phyloP scores from a whole-genome alignment of 2,113 vertebrate species.

The Pycnonotus jocosus region DNA sequence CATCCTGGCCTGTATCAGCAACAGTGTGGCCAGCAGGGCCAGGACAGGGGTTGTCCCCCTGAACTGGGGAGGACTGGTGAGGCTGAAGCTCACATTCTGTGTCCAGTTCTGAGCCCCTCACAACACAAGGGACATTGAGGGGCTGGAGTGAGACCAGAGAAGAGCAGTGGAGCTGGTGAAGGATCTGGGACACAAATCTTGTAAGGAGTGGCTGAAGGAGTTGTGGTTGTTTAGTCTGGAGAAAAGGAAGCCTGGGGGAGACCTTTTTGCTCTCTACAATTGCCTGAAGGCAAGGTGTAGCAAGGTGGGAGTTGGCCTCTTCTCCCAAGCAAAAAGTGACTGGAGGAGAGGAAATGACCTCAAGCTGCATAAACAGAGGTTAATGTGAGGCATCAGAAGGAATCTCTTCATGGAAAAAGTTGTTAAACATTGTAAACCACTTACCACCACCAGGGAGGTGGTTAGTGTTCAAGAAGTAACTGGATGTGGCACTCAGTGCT shows the following conservation, averaged over 20 bases:
- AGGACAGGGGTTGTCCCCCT: not conserved
- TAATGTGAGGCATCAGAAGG: not conserved
- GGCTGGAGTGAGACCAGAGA: rapidly evolving
- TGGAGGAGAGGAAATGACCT: not conserved
- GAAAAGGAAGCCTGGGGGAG: not conserved
- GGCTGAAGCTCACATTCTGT: rapidly evolving
- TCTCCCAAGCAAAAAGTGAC: not conserved
- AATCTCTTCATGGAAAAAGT: not conserved
- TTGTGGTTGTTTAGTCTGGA: not conserved
- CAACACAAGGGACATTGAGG: not conserved
- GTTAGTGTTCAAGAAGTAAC: not conserved
- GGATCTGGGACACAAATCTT: not conserved
- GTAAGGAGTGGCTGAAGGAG: not conserved
- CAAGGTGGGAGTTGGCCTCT: too few relatives aligned
- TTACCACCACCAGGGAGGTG: not conserved
- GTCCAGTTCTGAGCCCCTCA: not conserved
- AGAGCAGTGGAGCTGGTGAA: not conserved
- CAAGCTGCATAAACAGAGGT: not conserved
- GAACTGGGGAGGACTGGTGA: not conserved
- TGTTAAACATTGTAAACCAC: not conserved
- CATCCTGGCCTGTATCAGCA: not conserved
- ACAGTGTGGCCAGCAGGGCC: not conserved
- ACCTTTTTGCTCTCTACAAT: not conserved
- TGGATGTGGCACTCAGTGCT: not conserved
- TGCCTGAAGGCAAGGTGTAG: not conserved